Evolutionary conservation across 2,797 vertebrate species (phyloP).

Genomic region (Onychomys arenicola): DNA sequence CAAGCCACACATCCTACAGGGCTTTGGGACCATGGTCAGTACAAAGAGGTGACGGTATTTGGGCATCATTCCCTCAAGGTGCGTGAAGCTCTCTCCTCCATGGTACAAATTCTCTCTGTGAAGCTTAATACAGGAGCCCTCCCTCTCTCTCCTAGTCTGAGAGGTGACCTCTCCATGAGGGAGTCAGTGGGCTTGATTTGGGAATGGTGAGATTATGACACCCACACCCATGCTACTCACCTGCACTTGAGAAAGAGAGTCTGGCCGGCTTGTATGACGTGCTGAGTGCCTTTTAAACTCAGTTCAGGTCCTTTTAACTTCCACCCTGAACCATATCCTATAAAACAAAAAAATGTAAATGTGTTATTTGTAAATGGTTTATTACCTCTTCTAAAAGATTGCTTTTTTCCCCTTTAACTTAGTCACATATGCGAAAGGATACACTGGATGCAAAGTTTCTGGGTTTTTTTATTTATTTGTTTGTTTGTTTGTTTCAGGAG

Average conservation of each 20-base stretch:
- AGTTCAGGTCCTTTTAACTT: conserved; percentile 92
- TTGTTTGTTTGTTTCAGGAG: not conserved
- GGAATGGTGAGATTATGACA: not conserved
- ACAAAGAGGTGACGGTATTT: not conserved
- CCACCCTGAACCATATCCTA: conserved; percentile 91
- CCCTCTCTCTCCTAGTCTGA: not conserved
- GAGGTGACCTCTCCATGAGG: not conserved
- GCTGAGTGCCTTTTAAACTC: conserved; percentile 90
- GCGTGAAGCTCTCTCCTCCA: not conserved
- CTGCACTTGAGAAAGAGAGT: conserved; percentile 95
- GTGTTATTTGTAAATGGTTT: conserved; percentile 70
- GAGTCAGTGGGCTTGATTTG: not conserved
- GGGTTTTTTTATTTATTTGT: not conserved
- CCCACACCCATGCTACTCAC: conserved; percentile 86
- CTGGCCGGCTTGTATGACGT: conserved; percentile 92
- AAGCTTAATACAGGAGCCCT: not conserved
- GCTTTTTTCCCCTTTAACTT: conserved; percentile 13
- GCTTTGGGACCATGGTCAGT: conserved; percentile 74
- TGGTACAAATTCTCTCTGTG: not conserved
- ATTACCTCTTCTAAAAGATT: conserved; percentile 12
- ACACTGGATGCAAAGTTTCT: not conserved
- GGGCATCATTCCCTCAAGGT: not conserved
- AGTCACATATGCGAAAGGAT: not conserved
- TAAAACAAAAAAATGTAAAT: conserved; percentile 79
- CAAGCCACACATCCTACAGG: conserved; percentile 75